Evolutionary conservation across 2,888 invertebrate species (phyloP).

Genomic region (Apotomis turbidana): DNA sequence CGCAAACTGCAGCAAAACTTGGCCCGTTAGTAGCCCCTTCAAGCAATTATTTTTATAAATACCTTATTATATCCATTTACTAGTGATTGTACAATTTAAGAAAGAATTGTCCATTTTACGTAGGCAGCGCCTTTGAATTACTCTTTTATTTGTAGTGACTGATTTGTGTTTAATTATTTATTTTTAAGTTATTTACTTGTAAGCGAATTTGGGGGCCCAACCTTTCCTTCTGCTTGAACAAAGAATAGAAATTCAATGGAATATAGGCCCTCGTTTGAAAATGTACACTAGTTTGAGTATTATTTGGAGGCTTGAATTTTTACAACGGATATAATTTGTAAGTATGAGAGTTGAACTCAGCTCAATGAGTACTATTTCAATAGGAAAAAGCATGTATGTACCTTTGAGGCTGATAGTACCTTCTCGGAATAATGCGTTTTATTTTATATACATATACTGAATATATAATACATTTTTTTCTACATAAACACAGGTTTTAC

Average conservation of each 20-base stretch:
- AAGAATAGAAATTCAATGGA: too few species aligned
- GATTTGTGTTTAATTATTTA: not conserved
- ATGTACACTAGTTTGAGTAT: too few species aligned
- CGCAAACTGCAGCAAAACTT: too few species aligned
- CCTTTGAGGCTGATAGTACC: slow-evolving; percentile 8
- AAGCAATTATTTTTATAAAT: too few species aligned
- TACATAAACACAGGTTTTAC: slow-evolving; percentile 19
- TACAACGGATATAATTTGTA: too few species aligned
- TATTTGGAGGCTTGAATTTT: too few species aligned
- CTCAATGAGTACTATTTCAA: too few species aligned
- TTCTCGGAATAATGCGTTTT: slow-evolving; percentile 27
- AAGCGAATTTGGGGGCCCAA: too few species aligned
- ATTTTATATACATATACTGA: slow-evolving; percentile 38
- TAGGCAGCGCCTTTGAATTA: not conserved
- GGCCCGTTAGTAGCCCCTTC: too few species aligned
- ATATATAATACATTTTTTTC: slow-evolving; percentile 33
- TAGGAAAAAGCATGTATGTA: not conserved
- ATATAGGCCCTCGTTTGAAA: too few species aligned
- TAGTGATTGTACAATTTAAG: not conserved
- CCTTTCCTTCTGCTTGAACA: too few species aligned
- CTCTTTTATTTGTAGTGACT: not conserved
- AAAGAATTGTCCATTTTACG: not conserved
- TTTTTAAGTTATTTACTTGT: not conserved
- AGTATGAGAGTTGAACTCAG: too few species aligned
- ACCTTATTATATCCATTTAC: not conserved